These are phyloP conservation scores for Herpetotheres cachinnans DNA, from an alignment of 2,113 vertebrate species.

Conservation along the genomic window DNA sequence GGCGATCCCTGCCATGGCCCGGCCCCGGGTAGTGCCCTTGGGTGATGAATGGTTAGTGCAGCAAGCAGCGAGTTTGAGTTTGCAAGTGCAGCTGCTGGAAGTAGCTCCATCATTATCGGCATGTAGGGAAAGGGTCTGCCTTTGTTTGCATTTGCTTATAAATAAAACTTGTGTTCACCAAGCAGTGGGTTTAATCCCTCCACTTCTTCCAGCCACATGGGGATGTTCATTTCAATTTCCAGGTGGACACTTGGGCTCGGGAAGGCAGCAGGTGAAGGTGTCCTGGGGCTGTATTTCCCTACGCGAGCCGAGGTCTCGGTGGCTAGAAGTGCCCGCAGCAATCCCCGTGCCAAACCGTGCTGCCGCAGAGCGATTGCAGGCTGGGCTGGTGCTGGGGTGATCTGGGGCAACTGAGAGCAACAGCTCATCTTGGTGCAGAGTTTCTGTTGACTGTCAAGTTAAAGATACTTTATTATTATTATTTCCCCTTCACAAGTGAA, in stretches of 20 bases:
- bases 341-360: accelerated
- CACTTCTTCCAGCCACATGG: accelerated
- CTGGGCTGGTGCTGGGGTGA: neutral
- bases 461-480: neutral
- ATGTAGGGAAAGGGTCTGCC: neutral
- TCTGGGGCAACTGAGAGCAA: neutral
- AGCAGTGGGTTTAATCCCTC: neutral
- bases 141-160: neutral
- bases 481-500: neutral
- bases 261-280: neutral
- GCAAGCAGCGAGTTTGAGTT: no score
- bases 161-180: neutral
- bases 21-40: no score
- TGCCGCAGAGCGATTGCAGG: accelerated
- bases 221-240: neutral
- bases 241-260: no score
- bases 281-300: neutral
- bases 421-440: neutral
- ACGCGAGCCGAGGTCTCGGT: accelerated
- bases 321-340: neutral
- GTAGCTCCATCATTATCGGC: accelerated
- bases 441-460: neutral
- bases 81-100: neutral
- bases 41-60: neutral
- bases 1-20: neutral